A percentile compares a stretch with the other conserved stretches of the same genome.
Evolutionary conservation across 2,113 vertebrate species (phyloP).

Genomic region (Sinosuthora webbiana): DNA sequence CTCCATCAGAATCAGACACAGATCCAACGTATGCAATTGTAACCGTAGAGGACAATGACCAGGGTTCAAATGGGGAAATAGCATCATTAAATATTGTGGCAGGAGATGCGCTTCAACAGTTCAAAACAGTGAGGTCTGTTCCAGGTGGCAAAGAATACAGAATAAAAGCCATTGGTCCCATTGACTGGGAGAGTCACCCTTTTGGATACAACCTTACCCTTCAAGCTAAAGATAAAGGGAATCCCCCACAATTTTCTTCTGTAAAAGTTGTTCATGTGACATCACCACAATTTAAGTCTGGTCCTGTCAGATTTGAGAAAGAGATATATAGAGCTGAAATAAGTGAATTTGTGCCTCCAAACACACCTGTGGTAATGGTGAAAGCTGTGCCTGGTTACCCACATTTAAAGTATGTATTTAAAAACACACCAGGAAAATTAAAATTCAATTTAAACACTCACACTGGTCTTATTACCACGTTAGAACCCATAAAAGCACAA

Average conservation of each 20-base stretch:
- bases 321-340: slow-evolving; percentile 89
- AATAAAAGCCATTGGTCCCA: slow-evolving; percentile 82
- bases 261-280: slow-evolving; percentile 86
- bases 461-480: slow-evolving; percentile 91
- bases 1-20: slow-evolving; percentile 81
- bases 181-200: slow-evolving; percentile 90
- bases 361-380: slow-evolving; percentile 90
- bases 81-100: slow-evolving; percentile 91
- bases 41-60: slow-evolving; percentile 89
- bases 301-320: slow-evolving; percentile 86
- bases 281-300: slow-evolving; percentile 86
- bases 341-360: slow-evolving; percentile 91
- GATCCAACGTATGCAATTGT: slow-evolving; percentile 89
- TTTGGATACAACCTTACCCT: slow-evolving; percentile 95
- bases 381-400: slow-evolving; percentile 84
- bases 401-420: slow-evolving; percentile 86
- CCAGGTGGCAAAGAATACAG: slow-evolving; percentile 94
- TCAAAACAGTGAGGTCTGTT: slow-evolving; percentile 84
- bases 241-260: slow-evolving; percentile 88
- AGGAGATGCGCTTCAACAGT: slow-evolving; percentile 89
- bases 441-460: slow-evolving; percentile 85
- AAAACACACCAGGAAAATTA: slow-evolving; percentile 78
- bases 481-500: slow-evolving; percentile 83
- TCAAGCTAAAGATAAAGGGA: slow-evolving; percentile 96
- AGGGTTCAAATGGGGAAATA: slow-evolving; percentile 89